Evolutionary conservation across 2,888 invertebrate genomes (phyloP).

Genomic region (Drosophila monieri): DNA sequence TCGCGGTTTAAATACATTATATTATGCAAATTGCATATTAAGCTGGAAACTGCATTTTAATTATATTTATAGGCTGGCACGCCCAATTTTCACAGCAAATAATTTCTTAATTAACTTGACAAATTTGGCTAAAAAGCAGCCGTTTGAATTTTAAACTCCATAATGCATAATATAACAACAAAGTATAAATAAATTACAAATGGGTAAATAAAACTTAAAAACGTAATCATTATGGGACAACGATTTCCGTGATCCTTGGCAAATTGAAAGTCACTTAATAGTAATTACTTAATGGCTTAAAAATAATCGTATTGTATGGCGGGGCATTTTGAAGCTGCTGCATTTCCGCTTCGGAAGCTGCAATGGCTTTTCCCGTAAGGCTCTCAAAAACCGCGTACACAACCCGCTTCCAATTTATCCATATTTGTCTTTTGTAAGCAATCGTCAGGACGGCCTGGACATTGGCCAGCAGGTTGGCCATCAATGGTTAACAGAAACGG

Average conservation of each 20-base stretch:
- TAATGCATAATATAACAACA: not conserved
- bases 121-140: conserved; percentile 12
- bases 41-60: conserved; percentile 27
- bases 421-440: conserved; percentile 55
- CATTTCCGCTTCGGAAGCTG: conserved; percentile 21
- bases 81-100: conserved; percentile 28
- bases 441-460: conserved; percentile 19
- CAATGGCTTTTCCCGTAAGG: not conserved
- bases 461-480: conserved; percentile 5
- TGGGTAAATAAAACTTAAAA: conserved; percentile 2
- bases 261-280: conserved; percentile 56
- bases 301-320: conserved; percentile 61
- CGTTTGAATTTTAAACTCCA: not conserved
- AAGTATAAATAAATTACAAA: conserved; percentile 5
- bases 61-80: conserved; percentile 27
- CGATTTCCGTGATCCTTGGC: conserved; percentile 9
- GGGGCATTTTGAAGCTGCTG: conserved; percentile 56
- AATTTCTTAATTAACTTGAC: conserved; percentile 29
- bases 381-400: conserved; percentile 10
- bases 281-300: conserved; percentile 76
- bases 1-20: conserved; percentile 7
- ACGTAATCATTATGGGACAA: conserved; percentile 10
- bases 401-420: conserved; percentile 28
- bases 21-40: conserved; percentile 43
- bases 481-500: conserved; percentile 18